Percentiles rank a stretch among this genome's conserved stretches.
Conservation (phyloP, 1,140 invertebrate species). For the Calycopis cecrops region DNA sequence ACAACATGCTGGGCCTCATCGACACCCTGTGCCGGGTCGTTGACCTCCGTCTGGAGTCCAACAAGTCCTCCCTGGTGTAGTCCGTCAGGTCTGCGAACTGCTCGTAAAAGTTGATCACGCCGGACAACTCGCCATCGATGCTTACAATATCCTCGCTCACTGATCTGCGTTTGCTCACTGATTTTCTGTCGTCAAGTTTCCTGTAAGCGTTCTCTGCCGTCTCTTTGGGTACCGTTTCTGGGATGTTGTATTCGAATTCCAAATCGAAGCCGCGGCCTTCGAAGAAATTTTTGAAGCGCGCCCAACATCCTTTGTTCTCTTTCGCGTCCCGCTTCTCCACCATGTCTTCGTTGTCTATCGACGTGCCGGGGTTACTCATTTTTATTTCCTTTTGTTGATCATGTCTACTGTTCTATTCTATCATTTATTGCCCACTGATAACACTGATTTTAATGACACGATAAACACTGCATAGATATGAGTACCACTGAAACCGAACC, state of each 20-base stretch:
- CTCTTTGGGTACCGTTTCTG: background rate
- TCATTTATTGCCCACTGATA: conserved; percentile 10
- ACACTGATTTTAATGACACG: conserved; percentile 7
- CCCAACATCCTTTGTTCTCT: conserved; percentile 52
- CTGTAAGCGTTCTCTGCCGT: conserved; percentile 34
- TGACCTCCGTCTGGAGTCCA: conserved; percentile 36
- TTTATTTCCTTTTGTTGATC: conserved; percentile 3
- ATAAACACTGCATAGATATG: background rate
- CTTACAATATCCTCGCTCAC: conserved; percentile 26
- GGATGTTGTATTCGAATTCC: conserved; percentile 49
- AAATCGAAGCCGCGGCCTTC: conserved; percentile 65
- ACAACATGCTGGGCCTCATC: conserved; percentile 52
- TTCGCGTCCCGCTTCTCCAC: conserved; percentile 22
- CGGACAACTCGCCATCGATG: conserved; percentile 38
- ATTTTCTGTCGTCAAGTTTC: conserved; percentile 41
- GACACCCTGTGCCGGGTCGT: conserved; percentile 45
- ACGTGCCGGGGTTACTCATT: background rate
- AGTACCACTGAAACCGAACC: too few relatives aligned
- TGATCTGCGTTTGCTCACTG: conserved; percentile 29
- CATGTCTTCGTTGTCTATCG: conserved; percentile 16
- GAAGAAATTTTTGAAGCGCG: conserved; percentile 57
- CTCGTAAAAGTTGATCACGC: conserved; percentile 59
- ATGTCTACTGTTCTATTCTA: background rate
- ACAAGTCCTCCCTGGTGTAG: conserved; percentile 44
- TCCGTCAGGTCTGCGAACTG: conserved; percentile 53